Evolutionary conservation across 35 echinoderm and acorn worm genomes (phyloP), one percentile per base, ranked within the genome.

Genomic region (Ptychodera flava): DNA sequence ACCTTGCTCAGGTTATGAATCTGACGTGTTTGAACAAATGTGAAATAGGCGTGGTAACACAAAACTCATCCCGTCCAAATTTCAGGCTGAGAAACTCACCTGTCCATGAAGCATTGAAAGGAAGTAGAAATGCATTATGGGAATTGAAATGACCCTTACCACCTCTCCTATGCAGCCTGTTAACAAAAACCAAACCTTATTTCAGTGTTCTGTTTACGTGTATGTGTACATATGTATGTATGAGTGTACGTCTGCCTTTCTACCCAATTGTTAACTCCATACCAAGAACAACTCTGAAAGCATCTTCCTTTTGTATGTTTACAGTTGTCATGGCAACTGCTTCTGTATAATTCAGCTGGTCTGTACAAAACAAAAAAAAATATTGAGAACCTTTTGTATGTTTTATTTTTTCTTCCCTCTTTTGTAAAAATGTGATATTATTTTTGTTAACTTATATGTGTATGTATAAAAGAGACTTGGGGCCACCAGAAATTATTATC

Each of bases 391-490:
- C 45, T 64, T 64, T 64, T 64, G 45, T 22, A 64, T 64, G 45
- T 64, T 64, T 64, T 64, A 64, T 64, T 64, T 64, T n/a, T 64
- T 64, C 45, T 64, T 64, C 45, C 45, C 45, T 64, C 45, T 12
- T 64, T 6, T 64, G 22, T 64, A 64, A 64, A n/a, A 64, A 64
- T 64, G 45, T 64, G 45, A 64, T 64, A 64, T 64, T 64, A 64
- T 64, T 64, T 64, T 64, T 64, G 45, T 64, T 64, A 64, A 64
- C 45, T 64, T 64, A 64, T 64, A 64, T 64, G 45, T 64, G 45
- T 64, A 64, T 64, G 45, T 64, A 64, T 12, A 64, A 64, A 64
- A 64, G 22, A 64, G 45, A 64, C 45, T 22, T 64, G 45, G 45
- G 45, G 45, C 45, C 45, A 64, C 45, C 45, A 64, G n/a, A n/a